Evolutionary conservation across 2,888 invertebrate species (phyloP).

Genomic region (Deroplatys truncata): DNA sequence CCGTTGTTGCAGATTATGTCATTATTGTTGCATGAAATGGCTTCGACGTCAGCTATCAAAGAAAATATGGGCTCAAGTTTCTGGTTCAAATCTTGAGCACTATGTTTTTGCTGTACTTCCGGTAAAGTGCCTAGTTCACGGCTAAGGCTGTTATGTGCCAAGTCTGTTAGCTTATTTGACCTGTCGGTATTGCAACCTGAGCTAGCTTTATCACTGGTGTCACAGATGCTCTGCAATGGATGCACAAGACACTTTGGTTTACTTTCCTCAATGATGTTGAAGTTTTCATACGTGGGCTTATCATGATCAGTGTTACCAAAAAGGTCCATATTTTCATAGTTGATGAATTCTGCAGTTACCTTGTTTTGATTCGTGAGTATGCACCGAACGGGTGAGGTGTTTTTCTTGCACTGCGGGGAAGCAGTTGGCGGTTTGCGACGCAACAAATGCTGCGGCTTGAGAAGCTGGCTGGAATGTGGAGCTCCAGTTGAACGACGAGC

Average conservation of each 20-base stretch:
- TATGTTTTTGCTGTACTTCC: background rate
- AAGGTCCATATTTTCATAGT: background rate
- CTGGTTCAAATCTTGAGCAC: background rate
- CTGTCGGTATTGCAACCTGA: no score
- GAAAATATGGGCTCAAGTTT: background rate
- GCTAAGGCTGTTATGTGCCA: no score
- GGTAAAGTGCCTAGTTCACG: no score
- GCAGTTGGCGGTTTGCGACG: background rate
- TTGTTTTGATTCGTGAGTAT: background rate
- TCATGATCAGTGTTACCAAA: background rate
- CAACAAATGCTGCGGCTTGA: background rate
- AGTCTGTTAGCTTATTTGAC: no score
- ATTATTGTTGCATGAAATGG: background rate
- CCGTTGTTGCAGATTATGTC: background rate
- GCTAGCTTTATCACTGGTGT: background rate
- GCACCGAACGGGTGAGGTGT: background rate
- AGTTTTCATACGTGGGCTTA: background rate
- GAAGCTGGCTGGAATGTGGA: background rate
- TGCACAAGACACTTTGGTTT: background rate
- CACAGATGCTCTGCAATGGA: background rate
- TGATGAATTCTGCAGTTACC: background rate
- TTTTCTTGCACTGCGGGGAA: background rate
- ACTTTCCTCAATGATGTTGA: background rate
- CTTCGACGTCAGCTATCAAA: background rate
- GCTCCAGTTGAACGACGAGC: background rate